Evolutionary conservation across 2,888 invertebrate genomes (phyloP).

Genomic region (Trachelus stipa): DNA sequence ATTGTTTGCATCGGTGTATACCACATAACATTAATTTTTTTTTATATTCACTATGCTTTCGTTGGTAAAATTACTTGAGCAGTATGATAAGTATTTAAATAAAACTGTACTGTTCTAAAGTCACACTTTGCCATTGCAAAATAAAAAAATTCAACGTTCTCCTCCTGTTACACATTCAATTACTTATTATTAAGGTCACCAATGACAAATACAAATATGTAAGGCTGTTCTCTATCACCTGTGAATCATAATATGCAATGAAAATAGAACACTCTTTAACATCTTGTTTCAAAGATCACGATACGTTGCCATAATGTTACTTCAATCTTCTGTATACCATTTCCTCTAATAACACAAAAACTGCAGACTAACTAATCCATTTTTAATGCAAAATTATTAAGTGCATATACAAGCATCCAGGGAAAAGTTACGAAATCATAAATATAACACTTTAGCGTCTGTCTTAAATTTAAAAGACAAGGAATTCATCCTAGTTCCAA

Average conservation of each 20-base stretch:
- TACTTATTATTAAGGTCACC: background rate
- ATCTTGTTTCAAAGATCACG: no score
- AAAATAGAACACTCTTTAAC: background rate
- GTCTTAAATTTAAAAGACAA: background rate
- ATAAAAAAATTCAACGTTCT: background rate
- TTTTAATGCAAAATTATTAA: background rate
- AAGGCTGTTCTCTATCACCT: background rate
- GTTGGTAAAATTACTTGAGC: background rate
- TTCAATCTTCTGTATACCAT: background rate
- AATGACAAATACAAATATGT: background rate
- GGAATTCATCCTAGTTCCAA: background rate
- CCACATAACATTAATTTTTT: slow-evolving; percentile 32
- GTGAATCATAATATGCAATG: background rate
- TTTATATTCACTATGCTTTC: background rate
- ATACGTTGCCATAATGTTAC: no score
- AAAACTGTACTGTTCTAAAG: background rate
- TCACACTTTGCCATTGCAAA: background rate
- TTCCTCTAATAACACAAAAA: background rate
- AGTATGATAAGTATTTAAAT: background rate
- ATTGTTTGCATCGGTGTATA: slow-evolving; percentile 34
- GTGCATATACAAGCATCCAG: background rate
- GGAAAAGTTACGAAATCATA: background rate
- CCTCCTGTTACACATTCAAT: background rate
- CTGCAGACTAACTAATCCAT: background rate
- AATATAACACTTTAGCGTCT: background rate